These are phyloP conservation scores for Desoria tigrina DNA, from an alignment of 2,888 invertebrate species.

Conservation along the genomic window DNA sequence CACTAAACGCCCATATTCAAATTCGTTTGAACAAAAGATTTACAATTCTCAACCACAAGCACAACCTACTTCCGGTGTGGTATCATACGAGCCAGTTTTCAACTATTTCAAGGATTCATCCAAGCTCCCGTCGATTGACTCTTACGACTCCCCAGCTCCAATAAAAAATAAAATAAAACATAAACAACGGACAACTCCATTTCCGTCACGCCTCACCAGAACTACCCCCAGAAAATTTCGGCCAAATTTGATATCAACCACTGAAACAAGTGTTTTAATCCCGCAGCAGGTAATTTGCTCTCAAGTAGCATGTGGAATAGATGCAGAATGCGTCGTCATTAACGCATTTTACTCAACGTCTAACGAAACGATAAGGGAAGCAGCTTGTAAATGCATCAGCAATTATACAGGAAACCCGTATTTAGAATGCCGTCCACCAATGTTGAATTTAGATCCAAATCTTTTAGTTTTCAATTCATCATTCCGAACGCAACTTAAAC, in stretches of 20 bases:
- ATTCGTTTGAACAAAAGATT: conserved; percentile 1
- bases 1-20: background rate
- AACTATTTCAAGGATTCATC: conserved; percentile 7
- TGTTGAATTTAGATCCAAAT: conserved; percentile 23
- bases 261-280: conserved; percentile 24
- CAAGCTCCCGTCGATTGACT: background rate
- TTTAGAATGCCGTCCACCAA: conserved; percentile 25
- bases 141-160: background rate
- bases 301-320: conserved; percentile 37
- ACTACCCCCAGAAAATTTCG: conserved; percentile 25
- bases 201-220: background rate
- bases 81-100: background rate
- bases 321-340: conserved; percentile 38
- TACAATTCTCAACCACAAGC: background rate
- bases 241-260: conserved; percentile 23
- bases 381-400: conserved; percentile 8
- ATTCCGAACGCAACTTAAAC: conserved; percentile 2
- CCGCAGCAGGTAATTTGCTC: conserved; percentile 36
- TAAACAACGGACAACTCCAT: background rate
- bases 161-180: conserved; percentile 5
- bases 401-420: conserved; percentile 26
- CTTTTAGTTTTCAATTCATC: conserved; percentile 31
- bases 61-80: background rate
- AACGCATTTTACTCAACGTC: conserved; percentile 30
- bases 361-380: conserved; percentile 21